Conservation (phyloP, 2,888 invertebrate species). For the Aphidoletes aphidimyza region DNA sequence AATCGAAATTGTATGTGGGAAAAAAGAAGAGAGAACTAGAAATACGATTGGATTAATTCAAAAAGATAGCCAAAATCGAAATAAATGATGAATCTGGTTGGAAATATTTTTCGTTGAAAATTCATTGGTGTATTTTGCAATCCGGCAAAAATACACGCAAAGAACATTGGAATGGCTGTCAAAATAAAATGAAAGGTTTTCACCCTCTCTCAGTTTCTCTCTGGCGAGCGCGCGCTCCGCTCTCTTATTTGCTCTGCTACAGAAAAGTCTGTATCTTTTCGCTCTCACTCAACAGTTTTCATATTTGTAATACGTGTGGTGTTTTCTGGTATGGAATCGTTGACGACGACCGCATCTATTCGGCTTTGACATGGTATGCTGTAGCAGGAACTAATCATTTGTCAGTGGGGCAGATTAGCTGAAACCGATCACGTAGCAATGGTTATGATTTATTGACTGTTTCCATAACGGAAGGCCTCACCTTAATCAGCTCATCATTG, state of each 20-base stretch:
- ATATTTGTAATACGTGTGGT: too few species aligned
- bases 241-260: background rate
- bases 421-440: slow-evolving; percentile 45
- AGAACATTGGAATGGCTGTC: too few species aligned
- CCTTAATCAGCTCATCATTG: slow-evolving; percentile 33
- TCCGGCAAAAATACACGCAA: too few species aligned
- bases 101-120: background rate
- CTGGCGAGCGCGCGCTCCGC: background rate
- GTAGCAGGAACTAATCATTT: slow-evolving; percentile 31
- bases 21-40: background rate
- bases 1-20: too few species aligned
- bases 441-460: slow-evolving; percentile 51
- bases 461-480: slow-evolving; percentile 49
- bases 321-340: too few species aligned
- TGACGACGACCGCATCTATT: too few species aligned
- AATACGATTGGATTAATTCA: background rate
- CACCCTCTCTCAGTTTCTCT: too few species aligned
- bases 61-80: background rate
- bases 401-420: slow-evolving; percentile 22
- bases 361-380: too few species aligned
- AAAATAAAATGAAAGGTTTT: too few species aligned
- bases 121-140: too few species aligned
- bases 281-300: too few species aligned
- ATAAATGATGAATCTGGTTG: slow-evolving; percentile 18
- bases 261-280: too few species aligned